Evolutionary conservation across 2,888 invertebrate genomes (phyloP), one percentile per base, ranked within the genome.

Genomic region (Drosophila mimica): DNA sequence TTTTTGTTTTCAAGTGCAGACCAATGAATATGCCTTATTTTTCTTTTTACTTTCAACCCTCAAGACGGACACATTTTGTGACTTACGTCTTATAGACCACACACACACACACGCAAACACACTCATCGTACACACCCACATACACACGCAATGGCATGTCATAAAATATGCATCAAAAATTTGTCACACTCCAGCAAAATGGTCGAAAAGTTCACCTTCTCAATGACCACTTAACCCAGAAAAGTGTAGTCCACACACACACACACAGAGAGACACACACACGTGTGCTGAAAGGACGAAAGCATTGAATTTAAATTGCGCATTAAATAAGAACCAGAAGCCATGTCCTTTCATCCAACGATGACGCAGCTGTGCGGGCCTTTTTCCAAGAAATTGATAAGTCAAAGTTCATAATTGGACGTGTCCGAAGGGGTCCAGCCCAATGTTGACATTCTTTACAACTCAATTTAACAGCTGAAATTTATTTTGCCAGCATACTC

Each of bases 221-320:
- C 82, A 86, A 88, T 85, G 76, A 80, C 82, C 88, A 85, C 88
- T 85, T 88, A 88, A 85, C 84, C 88, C 84, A 85, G 61, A 71
- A 67, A 79, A 78, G 63, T 70, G 60, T 68, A 63, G 56, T 17
- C 36, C 36, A 15, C 40, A 48, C 46, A 51, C 30, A 65, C 57
- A 52, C 56, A 46, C 34, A 15, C 33, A 36, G 40, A 65, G 11
- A 48, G 58, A 51, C 9, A 34, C 31, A 53, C 38, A 43, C 33
- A 49, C 34, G 33, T 48, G 30, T 33, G 25, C 34, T n/a, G 49
- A 59, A 67, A 48, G 67, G 73, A 65, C 61, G 48, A 82, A 46
- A 62, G 86, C 85, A 85, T 88, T 85, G 85, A 85, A 85, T 85
- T 85, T 86, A 85, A 85, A 85, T 85, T 85, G 85, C 83, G 80